A percentile compares a stretch with the other conserved stretches of the same genome.
Evolutionary conservation across 2,797 vertebrate genomes (phyloP).

Genomic region (Knipowitschia caucasica): DNA sequence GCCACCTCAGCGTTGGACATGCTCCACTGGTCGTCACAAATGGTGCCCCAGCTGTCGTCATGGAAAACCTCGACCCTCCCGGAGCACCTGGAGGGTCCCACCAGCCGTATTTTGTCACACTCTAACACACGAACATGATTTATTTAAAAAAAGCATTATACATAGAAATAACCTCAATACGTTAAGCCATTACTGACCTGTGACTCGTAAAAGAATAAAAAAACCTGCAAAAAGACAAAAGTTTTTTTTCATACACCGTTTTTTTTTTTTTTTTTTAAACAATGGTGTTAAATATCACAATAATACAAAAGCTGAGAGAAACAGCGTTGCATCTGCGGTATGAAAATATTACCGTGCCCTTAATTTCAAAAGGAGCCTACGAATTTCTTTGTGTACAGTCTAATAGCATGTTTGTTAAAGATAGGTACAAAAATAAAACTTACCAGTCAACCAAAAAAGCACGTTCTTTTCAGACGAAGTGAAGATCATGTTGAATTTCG

Average conservation of each 20-base stretch:
- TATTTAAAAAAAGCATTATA: too few relatives aligned
- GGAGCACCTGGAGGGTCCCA: constrained; percentile 49
- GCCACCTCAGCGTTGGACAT: constrained; percentile 43
- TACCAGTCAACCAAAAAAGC: constrained; percentile 47
- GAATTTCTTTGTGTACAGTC: not conserved
- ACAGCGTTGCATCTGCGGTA: too few relatives aligned
- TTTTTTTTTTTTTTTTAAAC: too few relatives aligned
- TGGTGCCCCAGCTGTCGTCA: constrained; percentile 50
- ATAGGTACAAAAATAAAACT: constrained; percentile 29
- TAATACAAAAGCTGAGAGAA: not conserved
- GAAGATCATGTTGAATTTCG: constrained; percentile 42
- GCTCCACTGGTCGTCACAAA: constrained; percentile 63
- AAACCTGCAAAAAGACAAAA: constrained; percentile 48
- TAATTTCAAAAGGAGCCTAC: too few relatives aligned
- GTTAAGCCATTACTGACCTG: constrained; percentile 50
- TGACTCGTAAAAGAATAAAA: constrained; percentile 35
- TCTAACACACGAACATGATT: too few relatives aligned
- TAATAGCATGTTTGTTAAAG: not conserved
- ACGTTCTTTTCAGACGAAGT: constrained; percentile 21
- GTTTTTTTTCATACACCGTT: not conserved
- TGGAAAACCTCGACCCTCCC: constrained; percentile 64
- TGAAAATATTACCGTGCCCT: not conserved
- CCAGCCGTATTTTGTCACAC: constrained; percentile 39
- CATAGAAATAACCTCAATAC: not conserved
- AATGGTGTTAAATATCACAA: not conserved